Evolutionary conservation across 2,113 vertebrate genomes (phyloP), one percentile per base, ranked within the genome.

Genomic region (Podilymbus podiceps): DNA sequence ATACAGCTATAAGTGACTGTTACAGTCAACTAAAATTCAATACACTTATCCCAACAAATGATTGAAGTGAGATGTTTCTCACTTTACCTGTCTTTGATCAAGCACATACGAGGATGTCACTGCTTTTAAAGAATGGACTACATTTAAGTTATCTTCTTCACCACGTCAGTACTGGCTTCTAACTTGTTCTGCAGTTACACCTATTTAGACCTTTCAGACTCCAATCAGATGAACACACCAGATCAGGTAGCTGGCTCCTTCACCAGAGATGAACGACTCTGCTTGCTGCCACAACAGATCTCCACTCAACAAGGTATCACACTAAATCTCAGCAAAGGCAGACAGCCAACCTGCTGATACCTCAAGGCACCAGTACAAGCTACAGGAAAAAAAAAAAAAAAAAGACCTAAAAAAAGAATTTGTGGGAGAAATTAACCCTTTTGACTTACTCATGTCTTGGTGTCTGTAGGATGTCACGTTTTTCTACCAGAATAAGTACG

Each of bases 401-500:
- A 14, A 1, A 76, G 9, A 5, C 15, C 35, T 72, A 22, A 25
- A 12, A 12, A 24, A 78, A 47, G 10, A 47, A 56, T 8, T 4
- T 9, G 10, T 27, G 30, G 23, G 19, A 78, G 12, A 74, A 64
- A 64, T 2, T 1, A 78, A 38, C 13, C 23, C 23, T 38, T 63
- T 11, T 22, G 12, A 52, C 40, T 64, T 15, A 56, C 20, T n/a
- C 0, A 0, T 2, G 10, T 55, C 33, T 53, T 44, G n/a, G 21
- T 21, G 12, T 1, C 84, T 50, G n/a, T 1, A 13, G 9, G 0
- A 19, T 0, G 5, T 3, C 27, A 15, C 3, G 1, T 9, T 16
- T 27, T 81, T 24, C 38, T 67, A 25, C 31, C 74, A 59, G 33
- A 67, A 40, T 12, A 30, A 35, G 8, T 1, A 33, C 0, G 12